These are phyloP conservation scores for Phalacrocorax aristotelis DNA, from an alignment of 2,113 vertebrate genomes.

Conservation along the genomic window DNA sequence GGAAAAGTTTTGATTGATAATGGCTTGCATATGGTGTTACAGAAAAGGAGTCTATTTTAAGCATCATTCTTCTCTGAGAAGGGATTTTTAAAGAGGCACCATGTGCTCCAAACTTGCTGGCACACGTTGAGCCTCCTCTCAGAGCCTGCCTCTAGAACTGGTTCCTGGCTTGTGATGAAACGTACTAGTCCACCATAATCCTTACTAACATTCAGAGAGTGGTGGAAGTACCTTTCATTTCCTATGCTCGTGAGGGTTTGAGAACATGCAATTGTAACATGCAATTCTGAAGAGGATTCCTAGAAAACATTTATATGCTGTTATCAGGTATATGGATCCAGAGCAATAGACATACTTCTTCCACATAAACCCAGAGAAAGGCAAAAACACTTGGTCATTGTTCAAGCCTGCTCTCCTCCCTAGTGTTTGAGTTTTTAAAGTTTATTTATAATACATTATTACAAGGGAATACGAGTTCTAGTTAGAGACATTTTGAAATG, in stretches of 20 bases:
- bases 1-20: constrained; percentile 37
- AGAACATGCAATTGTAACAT: not conserved
- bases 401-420: not conserved
- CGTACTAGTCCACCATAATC: not conserved
- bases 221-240: not conserved
- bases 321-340: not conserved
- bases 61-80: not conserved
- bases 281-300: not conserved
- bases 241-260: not conserved
- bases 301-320: not conserved
- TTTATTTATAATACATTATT: not conserved
- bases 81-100: constrained; percentile 31
- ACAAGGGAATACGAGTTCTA: not conserved
- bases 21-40: constrained; percentile 20
- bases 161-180: not conserved
- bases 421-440: not conserved
- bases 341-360: not conserved
- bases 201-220: not conserved
- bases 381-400: not conserved
- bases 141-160: not conserved
- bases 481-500: not conserved
- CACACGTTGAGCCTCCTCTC: not conserved
- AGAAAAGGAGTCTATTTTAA: constrained; percentile 46
- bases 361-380: not conserved
- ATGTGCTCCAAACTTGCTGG: not conserved